Base-by-base conservation (phyloP, 2,797 vertebrate species). In the Enteromius thamalakanensis region DNA sequence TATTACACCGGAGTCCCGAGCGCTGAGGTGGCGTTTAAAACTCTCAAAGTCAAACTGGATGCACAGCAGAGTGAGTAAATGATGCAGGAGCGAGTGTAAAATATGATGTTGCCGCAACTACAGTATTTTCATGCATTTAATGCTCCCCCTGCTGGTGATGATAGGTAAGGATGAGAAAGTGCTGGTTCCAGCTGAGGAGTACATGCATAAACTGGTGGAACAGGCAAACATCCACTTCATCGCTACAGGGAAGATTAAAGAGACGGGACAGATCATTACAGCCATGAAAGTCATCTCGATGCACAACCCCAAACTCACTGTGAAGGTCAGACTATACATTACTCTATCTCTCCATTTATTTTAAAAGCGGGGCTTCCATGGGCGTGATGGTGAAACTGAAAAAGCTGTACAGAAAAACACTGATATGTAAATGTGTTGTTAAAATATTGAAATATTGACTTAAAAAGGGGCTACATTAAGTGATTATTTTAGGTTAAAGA, bases 141-240 rank as follows among this genome's bases (percentile, higher is more conserved):
- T 67, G 58, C 51, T 71, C 21, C 37, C 75, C 42, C 55, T 75
- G 11, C 34, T 82, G 79, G 5, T 32, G 21, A 19, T 47, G 40
- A 21, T 89, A 97, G 97, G 88, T 85, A 92, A 87, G 26, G 90
- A 89, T 80, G 93, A 95, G 3, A 86, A 92, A 17, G 88, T 98
- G 69, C 3, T 62, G 32, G 89, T 99, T 51, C 90, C 89, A 81
- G 91, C 95, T 0, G 90, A 90, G 0, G 92, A 93, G 72, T 99
- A 99, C 92, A 93, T 97, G 94, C 91, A 72, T 45, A 90, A 95
- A 29, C 93, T 99, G 89, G 93, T 99, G 90, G 98, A 99, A 75
- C 98, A 99, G 92, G 95, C 95, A 3, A 96, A 95, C 87, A 94
- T 99, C 55, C 93, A 99, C 89, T 97, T 99, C 91, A 97, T 98